Evolutionary conservation across 2,888 invertebrate genomes (phyloP).

Genomic region (Hirtodrosophila alboralis): DNA sequence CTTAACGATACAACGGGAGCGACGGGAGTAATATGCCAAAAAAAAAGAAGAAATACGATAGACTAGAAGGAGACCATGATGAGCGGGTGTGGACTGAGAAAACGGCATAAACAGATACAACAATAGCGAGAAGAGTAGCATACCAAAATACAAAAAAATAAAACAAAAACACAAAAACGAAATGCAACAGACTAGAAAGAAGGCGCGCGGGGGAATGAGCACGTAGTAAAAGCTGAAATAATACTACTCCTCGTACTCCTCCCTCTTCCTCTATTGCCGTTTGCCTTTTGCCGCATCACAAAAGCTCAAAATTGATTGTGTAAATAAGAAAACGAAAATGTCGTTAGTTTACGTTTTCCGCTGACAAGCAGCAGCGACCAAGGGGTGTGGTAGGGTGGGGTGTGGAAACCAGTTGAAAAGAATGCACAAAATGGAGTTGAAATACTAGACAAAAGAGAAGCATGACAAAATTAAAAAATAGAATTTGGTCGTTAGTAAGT

Average conservation of each 20-base stretch:
- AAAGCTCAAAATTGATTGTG: slow-evolving; percentile 77
- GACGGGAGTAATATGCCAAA: slow-evolving; percentile 24
- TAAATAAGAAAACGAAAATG: slow-evolving; percentile 78
- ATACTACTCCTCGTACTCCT: slow-evolving; percentile 25
- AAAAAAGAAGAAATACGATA: slow-evolving; percentile 18
- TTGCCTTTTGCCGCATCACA: slow-evolving; percentile 65
- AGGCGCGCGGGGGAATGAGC: neutral
- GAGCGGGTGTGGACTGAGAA: neutral
- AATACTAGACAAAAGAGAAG: slow-evolving; percentile 45
- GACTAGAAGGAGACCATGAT: slow-evolving; percentile 3
- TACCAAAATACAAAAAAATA: slow-evolving; percentile 25
- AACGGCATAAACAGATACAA: slow-evolving; percentile 5
- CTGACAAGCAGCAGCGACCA: slow-evolving; percentile 66
- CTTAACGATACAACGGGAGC: slow-evolving; percentile 60
- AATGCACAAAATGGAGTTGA: slow-evolving; percentile 46
- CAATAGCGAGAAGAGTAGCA: slow-evolving; percentile 23
- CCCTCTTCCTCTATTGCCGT: slow-evolving; percentile 33
- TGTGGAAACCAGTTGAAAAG: slow-evolving; percentile 8
- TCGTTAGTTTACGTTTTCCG: slow-evolving; percentile 78
- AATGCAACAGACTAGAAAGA: slow-evolving; percentile 21
- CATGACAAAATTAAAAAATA: slow-evolving; percentile 72
- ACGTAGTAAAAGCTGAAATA: neutral
- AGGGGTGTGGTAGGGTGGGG: too few relatives aligned
- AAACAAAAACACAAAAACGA: too few relatives aligned
- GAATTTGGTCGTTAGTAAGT: slow-evolving; percentile 74